phyloP scores from a whole-genome alignment of 2,113 vertebrate species.

The Sylvilagus bachmani region DNA sequence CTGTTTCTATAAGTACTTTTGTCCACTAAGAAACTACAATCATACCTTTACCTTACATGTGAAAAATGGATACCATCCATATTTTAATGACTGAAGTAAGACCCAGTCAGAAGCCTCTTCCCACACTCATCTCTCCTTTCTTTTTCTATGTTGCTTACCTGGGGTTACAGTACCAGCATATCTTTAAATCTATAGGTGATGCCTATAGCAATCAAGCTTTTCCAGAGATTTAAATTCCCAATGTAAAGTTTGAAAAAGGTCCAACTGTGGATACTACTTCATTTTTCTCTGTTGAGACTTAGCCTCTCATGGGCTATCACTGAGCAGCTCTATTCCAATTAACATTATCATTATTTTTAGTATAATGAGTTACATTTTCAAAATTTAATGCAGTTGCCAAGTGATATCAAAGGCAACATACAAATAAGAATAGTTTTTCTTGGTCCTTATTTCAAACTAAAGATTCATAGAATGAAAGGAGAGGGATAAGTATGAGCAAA shows the following conservation, averaged over 20 bases:
- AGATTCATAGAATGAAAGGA: not conserved
- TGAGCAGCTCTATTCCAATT: not conserved
- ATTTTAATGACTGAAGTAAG: conserved; percentile 31
- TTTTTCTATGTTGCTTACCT: conserved; percentile 7
- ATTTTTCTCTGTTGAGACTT: conserved; percentile 1
- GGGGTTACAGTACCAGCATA: not conserved
- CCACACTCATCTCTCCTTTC: not conserved
- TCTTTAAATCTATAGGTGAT: not conserved
- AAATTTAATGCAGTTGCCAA: not conserved
- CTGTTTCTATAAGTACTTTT: not conserved
- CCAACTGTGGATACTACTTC: conserved; percentile 32
- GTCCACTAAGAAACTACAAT: not conserved
- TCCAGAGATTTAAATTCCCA: not conserved
- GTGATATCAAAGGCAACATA: not conserved
- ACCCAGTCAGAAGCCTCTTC: not conserved
- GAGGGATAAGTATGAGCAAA: not conserved
- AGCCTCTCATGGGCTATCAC: not conserved
- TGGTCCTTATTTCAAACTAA: not conserved
- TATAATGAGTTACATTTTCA: conserved; percentile 36
- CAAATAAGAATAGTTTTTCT: not conserved
- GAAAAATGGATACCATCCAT: conserved; percentile 58
- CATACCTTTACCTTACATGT: not conserved
- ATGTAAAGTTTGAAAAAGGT: conserved; percentile 33
- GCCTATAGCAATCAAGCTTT: not conserved
- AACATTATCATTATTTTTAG: not conserved